Percentiles rank a stretch among this genome's conserved stretches.
phyloP scores from a whole-genome alignment of 2,113 vertebrate genomes.

The Zosterops pallidus region DNA sequence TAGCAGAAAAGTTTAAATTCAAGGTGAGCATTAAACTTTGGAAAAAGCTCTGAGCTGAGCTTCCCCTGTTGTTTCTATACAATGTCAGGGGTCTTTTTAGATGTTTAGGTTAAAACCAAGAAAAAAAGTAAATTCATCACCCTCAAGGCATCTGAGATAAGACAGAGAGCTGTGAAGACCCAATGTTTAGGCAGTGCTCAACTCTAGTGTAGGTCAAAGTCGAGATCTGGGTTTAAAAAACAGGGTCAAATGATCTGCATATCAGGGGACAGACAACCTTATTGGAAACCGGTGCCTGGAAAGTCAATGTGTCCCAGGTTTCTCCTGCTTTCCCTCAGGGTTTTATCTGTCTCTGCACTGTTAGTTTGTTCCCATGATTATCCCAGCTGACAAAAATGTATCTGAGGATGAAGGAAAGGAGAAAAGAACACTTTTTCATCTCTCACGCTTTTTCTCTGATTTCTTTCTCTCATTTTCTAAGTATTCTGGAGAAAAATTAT shows the following conservation, averaged over 20 bases:
- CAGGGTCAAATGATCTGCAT: neutral
- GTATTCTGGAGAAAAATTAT: neutral
- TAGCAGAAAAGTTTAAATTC: neutral
- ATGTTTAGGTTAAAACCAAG: neutral
- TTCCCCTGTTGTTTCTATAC: neutral
- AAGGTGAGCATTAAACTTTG: neutral
- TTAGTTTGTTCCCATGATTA: neutral
- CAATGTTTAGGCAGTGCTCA: neutral
- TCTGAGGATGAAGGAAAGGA: neutral
- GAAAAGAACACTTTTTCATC: neutral
- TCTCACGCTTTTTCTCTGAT: neutral
- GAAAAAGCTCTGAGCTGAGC: neutral
- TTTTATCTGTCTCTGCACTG: neutral
- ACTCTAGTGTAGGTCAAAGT: neutral
- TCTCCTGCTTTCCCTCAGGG: neutral
- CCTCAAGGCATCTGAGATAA: neutral
- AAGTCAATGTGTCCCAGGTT: neutral
- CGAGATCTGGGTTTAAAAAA: neutral
- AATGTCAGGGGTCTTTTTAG: neutral
- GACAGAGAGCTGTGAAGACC: neutral
- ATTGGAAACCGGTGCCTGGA: neutral
- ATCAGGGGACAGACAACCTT: accelerated
- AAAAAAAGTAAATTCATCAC: neutral
- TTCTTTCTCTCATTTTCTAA: neutral
- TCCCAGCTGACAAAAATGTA: neutral